phyloP scores from a whole-genome alignment of 2,113 vertebrate species.

The Aix galericulata region DNA sequence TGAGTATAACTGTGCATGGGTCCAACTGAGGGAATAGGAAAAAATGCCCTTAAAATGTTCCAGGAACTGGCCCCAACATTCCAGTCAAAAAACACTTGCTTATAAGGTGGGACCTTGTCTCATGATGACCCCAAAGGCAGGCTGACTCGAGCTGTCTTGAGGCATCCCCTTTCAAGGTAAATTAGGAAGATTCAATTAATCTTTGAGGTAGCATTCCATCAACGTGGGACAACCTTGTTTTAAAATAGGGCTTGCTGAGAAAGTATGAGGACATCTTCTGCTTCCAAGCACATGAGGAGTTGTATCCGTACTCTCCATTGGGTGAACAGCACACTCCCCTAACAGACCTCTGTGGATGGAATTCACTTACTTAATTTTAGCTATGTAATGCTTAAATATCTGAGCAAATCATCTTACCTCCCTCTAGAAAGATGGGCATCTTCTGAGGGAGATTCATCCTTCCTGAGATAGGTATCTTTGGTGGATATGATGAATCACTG shows the following conservation, averaged over 20 bases:
- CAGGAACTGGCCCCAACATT: background rate
- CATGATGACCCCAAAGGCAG: background rate
- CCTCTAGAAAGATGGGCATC: conserved; percentile 32
- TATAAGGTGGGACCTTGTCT: background rate
- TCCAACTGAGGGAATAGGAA: background rate
- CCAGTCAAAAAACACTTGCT: background rate
- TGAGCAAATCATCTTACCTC: conserved; percentile 11
- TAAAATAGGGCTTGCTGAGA: background rate
- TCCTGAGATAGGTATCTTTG: conserved; percentile 58
- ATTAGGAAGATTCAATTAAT: background rate
- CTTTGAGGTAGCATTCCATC: background rate
- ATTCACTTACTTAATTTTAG: background rate
- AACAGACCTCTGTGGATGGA: background rate
- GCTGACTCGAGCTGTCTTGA: background rate
- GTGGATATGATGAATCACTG: conserved; percentile 65
- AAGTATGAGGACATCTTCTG: background rate
- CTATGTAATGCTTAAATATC: background rate
- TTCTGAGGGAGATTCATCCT: conserved; percentile 46
- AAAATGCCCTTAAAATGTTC: background rate
- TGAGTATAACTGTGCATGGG: background rate
- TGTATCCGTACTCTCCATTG: background rate
- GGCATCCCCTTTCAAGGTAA: background rate
- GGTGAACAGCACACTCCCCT: background rate
- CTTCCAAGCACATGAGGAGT: background rate
- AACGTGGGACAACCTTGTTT: background rate